Base-by-base conservation (phyloP, 2,113 vertebrate genomes). In the Corythornis madagascariensis region DNA sequence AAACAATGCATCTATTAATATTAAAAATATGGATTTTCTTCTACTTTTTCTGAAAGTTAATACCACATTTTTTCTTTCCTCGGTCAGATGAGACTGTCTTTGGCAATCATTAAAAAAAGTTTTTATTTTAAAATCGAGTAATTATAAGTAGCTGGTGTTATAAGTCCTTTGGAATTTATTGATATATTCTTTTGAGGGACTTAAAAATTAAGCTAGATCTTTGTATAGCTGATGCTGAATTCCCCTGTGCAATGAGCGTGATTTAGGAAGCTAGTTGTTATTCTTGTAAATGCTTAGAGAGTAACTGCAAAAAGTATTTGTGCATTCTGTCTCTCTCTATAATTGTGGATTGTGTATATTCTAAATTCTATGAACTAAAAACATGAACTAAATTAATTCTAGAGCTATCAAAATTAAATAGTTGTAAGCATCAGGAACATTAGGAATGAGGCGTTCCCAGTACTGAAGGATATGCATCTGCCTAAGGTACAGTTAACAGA, bases 31-130 rank as follows among this genome's bases (percentile, higher is more conserved):
- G 69, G 69, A 59, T 38, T 81, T 94, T 93, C 22, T 88, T 93
- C 94, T 73, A 16, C 96, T 92, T 85, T 90, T 22, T 95, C 45
- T 93, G 74, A 53, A 92, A 92, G 64, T 48, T 93, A 61, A 81
- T 83, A 57, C 52, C 8, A 43, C 69, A 88, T 47, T 60, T 88
- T 48, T 87, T 59, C 52, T 78, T 71, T 70, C 56, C 65, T 82
- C 88, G 91, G 73, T 55, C 31, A 96, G 73, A 25, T 65, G 38
- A 94, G 28, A 52, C n/a, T 78, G 50, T 60, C 78, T 80, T 90
- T 61, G 38, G 43, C 29, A 86, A 52, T 40, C 4, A 65, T 50
- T 66, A 14, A 76, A 79, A 24, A 83, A 83, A 33, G 72, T 72
- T 29, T 80, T 52, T 56, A 75, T 83, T 50, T 13, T 4, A 22